A percentile compares a stretch with the other conserved stretches of the same genome.
Conservation (phyloP, 2,113 vertebrate genomes). For the Carassius auratus region DNA sequence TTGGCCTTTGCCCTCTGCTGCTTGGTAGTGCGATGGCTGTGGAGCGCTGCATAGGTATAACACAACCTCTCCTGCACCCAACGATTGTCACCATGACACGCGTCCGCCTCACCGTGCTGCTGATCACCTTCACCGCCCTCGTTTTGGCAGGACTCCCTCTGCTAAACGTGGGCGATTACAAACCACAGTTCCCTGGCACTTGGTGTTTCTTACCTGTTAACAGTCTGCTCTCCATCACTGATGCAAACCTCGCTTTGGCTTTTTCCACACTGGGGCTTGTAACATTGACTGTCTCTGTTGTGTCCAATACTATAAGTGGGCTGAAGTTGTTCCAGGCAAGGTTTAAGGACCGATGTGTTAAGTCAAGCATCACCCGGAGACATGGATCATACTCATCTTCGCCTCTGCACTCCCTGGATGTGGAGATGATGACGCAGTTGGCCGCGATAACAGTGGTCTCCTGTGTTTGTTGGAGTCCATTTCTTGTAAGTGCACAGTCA, state of each 20-base stretch:
- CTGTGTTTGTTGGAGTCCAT: conserved; percentile 84
- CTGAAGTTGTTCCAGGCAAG: conserved; percentile 76
- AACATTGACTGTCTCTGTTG: conserved; percentile 74
- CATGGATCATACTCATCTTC: conserved; percentile 50
- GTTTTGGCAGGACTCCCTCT: conserved; percentile 78
- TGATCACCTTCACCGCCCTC: conserved; percentile 69
- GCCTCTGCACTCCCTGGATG: conserved; percentile 72
- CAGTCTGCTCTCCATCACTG: conserved; percentile 54
- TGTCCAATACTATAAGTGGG: conserved; percentile 81
- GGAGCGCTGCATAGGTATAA: conserved; percentile 84
- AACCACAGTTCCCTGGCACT: conserved; percentile 75
- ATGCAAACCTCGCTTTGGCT: conserved; percentile 71
- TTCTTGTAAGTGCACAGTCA: conserved; percentile 77
- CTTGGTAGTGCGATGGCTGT: conserved; percentile 83
- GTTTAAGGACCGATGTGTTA: conserved; percentile 49
- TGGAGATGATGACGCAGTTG: conserved; percentile 85
- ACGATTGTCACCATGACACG: conserved; percentile 72
- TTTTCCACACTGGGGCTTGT: conserved; percentile 80
- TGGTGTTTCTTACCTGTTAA: conserved; percentile 83
- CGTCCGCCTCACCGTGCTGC: conserved; percentile 63
- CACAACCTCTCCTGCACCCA: conserved; percentile 78
- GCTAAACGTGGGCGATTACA: conserved; percentile 75
- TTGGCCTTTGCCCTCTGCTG: conserved; percentile 80
- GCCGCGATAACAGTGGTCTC: conserved; percentile 82
- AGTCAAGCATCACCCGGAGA: conserved; percentile 22